Evolutionary conservation across 2,888 invertebrate species (phyloP), one percentile per base, ranked within the genome.

Genomic region (Rhimphoctona megacephalus): DNA sequence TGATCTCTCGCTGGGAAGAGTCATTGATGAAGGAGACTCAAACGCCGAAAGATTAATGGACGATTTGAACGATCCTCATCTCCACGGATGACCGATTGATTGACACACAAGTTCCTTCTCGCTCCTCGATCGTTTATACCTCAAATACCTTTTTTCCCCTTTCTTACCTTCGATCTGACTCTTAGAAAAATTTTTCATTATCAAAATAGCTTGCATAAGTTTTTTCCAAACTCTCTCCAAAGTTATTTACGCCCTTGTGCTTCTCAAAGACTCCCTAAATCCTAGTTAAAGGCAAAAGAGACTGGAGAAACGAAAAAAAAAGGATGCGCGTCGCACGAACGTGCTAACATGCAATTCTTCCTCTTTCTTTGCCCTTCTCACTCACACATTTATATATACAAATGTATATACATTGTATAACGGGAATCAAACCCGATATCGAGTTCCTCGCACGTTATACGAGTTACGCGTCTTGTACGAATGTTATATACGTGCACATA

Each of bases 401-500:
- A n/a, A 49, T 33, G 33, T 11, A 25, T n/a, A 33, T 46, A 46
- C 22, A 39, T 43, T 22, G 36, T 74, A 30, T 77, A 81, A 81
- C 84, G 80, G 84, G 80, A 85, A 76, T 54, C 9, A 72, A 76
- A 67, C 57, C 19, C 74, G 76, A 76, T 76, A 81, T 85, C 84
- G 80, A 52, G 52, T 85, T 81, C 43, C 80, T 19, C 36, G 17
- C 73, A 61, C 73, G 80, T 80, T 79, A 72, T 81, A 84, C 74
- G 84, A 80, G 74, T 84, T 84, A 83, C 80, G 79, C 84, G 67
- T 52, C 67, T 49, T 39, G 49, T 83, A 83, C 83, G 54, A 67
- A 69, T 83, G 73, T 66, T 43, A 39, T 64, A 30, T 43, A 64
- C 46, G n/a, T 36, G 46, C 52, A n/a, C 64, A 25, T 9, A 39